Evolutionary conservation across 1,140 invertebrate genomes (phyloP).

Genomic region (Diorhabda carinulata): DNA sequence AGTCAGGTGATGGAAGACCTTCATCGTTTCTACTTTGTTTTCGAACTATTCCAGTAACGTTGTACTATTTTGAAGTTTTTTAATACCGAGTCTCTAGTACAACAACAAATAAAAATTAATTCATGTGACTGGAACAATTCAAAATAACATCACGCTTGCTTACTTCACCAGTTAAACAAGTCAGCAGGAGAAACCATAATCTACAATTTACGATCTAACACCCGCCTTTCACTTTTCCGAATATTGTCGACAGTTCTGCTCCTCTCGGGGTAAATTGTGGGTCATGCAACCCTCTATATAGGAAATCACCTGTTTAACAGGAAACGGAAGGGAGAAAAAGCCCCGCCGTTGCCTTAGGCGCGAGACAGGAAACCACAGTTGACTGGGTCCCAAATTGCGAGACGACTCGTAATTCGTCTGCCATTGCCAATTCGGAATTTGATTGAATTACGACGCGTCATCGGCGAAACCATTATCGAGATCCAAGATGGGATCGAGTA

Average conservation of each 20-base stretch:
- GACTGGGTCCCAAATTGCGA: constrained; percentile 4
- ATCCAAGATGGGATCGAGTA: background rate
- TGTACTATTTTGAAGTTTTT: too few relatives aligned
- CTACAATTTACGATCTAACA: too few relatives aligned
- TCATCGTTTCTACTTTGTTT: too few relatives aligned
- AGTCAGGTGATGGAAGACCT: too few relatives aligned
- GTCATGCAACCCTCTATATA: background rate
- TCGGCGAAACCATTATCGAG: background rate
- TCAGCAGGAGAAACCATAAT: too few relatives aligned
- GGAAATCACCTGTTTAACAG: constrained; percentile 12
- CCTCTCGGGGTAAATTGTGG: background rate
- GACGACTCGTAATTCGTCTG: background rate
- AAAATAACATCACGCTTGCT: too few relatives aligned
- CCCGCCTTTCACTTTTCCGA: background rate
- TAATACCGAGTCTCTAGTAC: too few relatives aligned
- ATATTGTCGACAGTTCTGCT: background rate
- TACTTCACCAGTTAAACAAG: too few relatives aligned
- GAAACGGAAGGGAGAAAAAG: background rate
- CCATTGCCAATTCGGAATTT: background rate
- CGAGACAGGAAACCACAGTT: constrained; percentile 7
- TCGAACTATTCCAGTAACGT: too few relatives aligned
- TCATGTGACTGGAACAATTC: too few relatives aligned
- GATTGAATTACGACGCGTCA: background rate
- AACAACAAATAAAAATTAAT: too few relatives aligned
- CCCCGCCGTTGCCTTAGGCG: background rate